These are phyloP conservation scores for Callionymus lyra DNA, from an alignment of 2,113 vertebrate species.

Conservation along the genomic window DNA sequence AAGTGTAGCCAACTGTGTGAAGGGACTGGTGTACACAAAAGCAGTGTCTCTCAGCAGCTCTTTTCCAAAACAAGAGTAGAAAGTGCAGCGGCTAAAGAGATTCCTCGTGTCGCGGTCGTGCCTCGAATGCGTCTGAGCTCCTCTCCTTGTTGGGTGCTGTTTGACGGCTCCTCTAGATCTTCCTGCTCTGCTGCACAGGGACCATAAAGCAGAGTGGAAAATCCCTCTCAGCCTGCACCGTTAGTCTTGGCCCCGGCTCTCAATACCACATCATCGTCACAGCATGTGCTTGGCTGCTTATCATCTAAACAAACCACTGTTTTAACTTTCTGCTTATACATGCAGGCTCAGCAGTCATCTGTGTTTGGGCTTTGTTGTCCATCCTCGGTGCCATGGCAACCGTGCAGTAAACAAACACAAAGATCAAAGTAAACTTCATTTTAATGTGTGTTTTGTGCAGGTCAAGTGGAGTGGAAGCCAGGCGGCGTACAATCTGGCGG, in stretches of 20 bases:
- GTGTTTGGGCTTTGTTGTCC: too few species aligned
- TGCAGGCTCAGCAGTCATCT: neutral
- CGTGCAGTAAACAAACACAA: too few species aligned
- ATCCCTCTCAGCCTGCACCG: conserved; percentile 50
- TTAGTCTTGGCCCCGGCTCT: conserved; percentile 59
- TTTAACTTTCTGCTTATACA: conserved; percentile 17
- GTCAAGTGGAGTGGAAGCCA: conserved; percentile 69
- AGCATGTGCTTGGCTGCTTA: conserved; percentile 31
- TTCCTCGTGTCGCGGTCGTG: conserved; percentile 37
- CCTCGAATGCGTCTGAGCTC: conserved; percentile 39
- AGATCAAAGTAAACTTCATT: too few species aligned
- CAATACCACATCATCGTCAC: conserved; percentile 59
- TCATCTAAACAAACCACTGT: conserved; percentile 41
- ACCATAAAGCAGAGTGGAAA: conserved; percentile 62
- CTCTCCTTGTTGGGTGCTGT: conserved; percentile 76
- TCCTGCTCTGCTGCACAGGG: conserved; percentile 40
- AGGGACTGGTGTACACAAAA: conserved; percentile 55
- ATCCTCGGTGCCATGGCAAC: too few species aligned
- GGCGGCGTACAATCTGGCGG: conserved; percentile 65
- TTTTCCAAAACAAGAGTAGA: conserved; percentile 51
- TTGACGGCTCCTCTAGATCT: conserved; percentile 37
- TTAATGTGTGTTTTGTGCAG: conserved; percentile 41
- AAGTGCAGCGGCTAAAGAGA: conserved; percentile 49
- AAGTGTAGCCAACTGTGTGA: conserved; percentile 21
- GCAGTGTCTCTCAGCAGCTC: conserved; percentile 50